Conservation (phyloP, 2,888 invertebrate genomes). For the Galeopsomyia nigrocyanea region DNA sequence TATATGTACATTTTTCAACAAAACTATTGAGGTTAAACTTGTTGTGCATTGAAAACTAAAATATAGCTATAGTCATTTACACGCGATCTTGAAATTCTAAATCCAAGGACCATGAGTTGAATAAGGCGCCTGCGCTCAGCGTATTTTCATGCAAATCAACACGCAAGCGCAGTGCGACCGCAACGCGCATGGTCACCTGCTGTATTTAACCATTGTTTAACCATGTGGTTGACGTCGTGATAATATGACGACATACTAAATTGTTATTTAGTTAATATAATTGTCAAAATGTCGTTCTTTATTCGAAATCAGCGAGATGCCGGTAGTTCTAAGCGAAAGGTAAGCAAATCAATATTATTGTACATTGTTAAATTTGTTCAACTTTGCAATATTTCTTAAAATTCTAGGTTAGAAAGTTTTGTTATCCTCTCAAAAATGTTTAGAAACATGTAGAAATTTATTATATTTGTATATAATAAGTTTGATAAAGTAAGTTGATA, state of each 20-base stretch:
- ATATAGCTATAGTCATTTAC: too few relatives aligned
- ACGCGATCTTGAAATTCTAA: too few relatives aligned
- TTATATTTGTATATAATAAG: too few relatives aligned
- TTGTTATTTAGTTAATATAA: not conserved
- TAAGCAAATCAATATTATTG: constrained; percentile 43
- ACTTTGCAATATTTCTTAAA: not conserved
- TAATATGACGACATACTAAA: not conserved
- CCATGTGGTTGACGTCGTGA: too few relatives aligned
- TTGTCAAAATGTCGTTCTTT: constrained; percentile 61
- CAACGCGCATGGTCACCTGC: too few relatives aligned
- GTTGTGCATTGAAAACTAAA: too few relatives aligned
- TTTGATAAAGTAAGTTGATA: not conserved
- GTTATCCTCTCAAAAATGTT: not conserved
- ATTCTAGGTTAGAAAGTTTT: constrained; percentile 39
- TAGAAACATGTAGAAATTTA: too few relatives aligned
- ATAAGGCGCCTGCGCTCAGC: constrained; percentile 4
- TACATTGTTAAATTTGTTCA: not conserved
- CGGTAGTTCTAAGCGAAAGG: constrained; percentile 58
- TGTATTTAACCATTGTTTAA: too few relatives aligned
- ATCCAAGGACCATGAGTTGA: not conserved
- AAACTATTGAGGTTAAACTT: too few relatives aligned
- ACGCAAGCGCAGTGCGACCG: constrained; percentile 7
- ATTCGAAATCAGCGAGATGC: constrained; percentile 57
- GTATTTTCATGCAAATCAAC: not conserved
- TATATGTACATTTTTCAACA: too few relatives aligned